These are phyloP conservation scores for Microplitis mediator DNA, from an alignment of 1,140 invertebrate genomes.

Conservation along the genomic window DNA sequence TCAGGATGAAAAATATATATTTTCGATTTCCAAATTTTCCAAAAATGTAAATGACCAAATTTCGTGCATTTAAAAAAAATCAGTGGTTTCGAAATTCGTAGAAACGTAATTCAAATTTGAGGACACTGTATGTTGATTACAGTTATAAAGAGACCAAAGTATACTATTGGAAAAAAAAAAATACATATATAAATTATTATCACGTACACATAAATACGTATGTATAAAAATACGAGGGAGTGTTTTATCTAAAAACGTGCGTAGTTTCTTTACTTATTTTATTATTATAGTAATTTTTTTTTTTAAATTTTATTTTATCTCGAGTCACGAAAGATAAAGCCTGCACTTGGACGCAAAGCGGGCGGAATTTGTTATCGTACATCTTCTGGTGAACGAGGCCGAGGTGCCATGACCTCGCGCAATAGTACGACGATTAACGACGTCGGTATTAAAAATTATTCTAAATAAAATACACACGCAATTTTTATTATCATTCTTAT, in stretches of 20 bases:
- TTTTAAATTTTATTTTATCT: constrained; percentile 20
- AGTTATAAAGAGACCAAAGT: too few relatives aligned
- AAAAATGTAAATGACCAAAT: too few relatives aligned
- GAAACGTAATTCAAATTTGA: too few relatives aligned
- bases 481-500: neutral
- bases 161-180: too few relatives aligned
- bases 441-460: constrained; percentile 1
- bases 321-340: constrained; percentile 26
- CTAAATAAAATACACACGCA: neutral
- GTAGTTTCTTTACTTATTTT: constrained; percentile 10
- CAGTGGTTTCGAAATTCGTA: too few relatives aligned
- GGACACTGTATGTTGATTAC: too few relatives aligned
- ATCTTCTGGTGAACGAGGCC: constrained; percentile 21
- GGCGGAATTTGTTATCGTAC: constrained; percentile 17
- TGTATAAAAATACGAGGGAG: neutral
- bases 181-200: too few relatives aligned
- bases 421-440: constrained; percentile 11
- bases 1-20: too few relatives aligned
- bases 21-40: too few relatives aligned
- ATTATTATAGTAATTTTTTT: neutral
- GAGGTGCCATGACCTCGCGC: constrained; percentile 22
- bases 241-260: neutral
- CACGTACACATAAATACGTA: neutral
- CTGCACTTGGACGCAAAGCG: constrained; percentile 21
- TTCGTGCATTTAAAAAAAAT: too few relatives aligned